Evolutionary conservation across 2,888 invertebrate genomes (phyloP), one percentile per base, ranked within the genome.

Genomic region (Agrotis clavis): DNA sequence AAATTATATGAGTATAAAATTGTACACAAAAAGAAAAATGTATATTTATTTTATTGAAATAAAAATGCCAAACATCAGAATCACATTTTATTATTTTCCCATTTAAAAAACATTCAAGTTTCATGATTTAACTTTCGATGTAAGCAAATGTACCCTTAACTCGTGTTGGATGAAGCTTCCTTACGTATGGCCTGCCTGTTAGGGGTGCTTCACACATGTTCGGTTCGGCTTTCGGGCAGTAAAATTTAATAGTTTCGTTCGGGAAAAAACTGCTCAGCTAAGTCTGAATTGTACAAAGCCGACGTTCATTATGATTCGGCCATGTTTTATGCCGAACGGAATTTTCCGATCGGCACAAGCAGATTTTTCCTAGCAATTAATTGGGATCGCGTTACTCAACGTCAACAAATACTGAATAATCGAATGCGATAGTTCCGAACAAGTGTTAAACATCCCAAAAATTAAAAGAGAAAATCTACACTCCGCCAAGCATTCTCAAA

Each of bases 31-130:
- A 60, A 69, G 35, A 67, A 66, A 76, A 41, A 41, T 41, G 41
- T 79, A 82, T 79, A 82, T 82, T 83, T 75, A 67, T 71, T 81
- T 41, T 85, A 81, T 65, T 73, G 68, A 50, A 71, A 74, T 83
- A 81, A 76, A 82, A 86, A 77, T 57, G 35, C 64, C 25, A 68
- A 59, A 66, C 50, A 57, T 73, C 57, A 73, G 80, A 82, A 75
- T 84, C 75, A 84, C 74, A 76, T 84, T 86, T 89, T 87, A 86
- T 86, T 85, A 86, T 86, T 86, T 84, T 85, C 70, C 85, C 79
- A 88, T 86, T 84, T 89, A 88, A 78, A 91, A 91, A 91, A 89
- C 90, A 90, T 89, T 87, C 78, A 88, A 83, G 73, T 79, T 79
- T 79, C 72, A 84, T 81, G 81, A 82, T 68, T 47, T 69, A 61